Evolutionary conservation across 2,888 invertebrate genomes (phyloP).

Genomic region (Lasioglossum marginatum): DNA sequence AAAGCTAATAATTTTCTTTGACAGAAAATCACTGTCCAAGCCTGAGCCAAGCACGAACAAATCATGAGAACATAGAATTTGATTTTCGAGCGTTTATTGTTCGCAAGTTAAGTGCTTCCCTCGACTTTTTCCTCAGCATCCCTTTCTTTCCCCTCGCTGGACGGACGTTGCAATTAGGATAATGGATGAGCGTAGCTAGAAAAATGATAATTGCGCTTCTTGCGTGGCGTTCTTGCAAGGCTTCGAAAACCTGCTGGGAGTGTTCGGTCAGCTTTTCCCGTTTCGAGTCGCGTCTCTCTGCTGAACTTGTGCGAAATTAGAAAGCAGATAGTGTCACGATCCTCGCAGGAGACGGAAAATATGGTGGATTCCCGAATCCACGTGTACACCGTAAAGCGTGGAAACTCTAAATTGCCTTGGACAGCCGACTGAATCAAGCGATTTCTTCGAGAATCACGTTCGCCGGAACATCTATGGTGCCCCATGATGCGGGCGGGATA

Average conservation of each 20-base stretch:
- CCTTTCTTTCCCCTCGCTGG: conserved; percentile 23
- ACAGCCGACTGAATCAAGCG: conserved; percentile 14
- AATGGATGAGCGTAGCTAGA: conserved; percentile 50
- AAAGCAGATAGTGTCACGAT: conserved; percentile 13
- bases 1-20: not conserved
- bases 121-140: conserved; percentile 6
- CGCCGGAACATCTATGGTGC: not conserved
- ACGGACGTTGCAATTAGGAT: conserved; percentile 61
- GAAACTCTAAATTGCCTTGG: conserved; percentile 38
- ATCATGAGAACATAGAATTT: not conserved
- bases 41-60: not conserved
- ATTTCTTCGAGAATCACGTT: conserved; percentile 54
- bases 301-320: not conserved
- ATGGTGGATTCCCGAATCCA: conserved; percentile 42
- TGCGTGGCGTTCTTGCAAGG: not conserved
- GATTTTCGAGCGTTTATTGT: conserved; percentile 6
- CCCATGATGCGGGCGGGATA: not conserved
- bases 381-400: conserved; percentile 49
- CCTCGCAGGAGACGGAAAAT: conserved; percentile 24
- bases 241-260: not conserved
- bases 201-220: conserved; percentile 23
- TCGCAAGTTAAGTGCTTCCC: not conserved
- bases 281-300: not conserved
- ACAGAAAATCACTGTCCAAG: not conserved
- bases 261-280: not conserved